Conservation (phyloP, 2,888 invertebrate species). For the Slavum lentiscoides region DNA sequence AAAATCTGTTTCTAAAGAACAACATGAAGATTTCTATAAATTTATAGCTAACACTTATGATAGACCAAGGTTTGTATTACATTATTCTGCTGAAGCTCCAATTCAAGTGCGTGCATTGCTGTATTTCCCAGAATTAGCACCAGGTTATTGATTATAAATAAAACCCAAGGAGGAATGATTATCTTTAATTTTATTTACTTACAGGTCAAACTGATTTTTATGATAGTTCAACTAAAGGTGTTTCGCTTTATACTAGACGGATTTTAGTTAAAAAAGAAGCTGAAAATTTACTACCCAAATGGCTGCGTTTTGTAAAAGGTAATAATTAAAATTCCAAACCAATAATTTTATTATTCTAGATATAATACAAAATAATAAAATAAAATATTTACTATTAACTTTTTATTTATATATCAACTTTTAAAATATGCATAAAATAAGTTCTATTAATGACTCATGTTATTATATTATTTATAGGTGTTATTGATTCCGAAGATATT, state of each 20-base stretch:
- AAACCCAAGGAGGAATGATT: background rate
- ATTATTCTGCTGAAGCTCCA: slow-evolving; percentile 92
- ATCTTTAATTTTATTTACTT: slow-evolving; percentile 18
- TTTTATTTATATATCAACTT: too few species aligned
- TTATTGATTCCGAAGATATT: slow-evolving; percentile 98
- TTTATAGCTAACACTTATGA: slow-evolving; percentile 86
- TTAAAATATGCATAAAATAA: too few species aligned
- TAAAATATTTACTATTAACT: too few species aligned
- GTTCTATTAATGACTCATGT: background rate
- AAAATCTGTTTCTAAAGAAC: slow-evolving; percentile 79
- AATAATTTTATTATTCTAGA: slow-evolving; percentile 6
- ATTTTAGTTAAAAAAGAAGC: slow-evolving; percentile 90
- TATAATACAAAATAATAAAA: too few species aligned
- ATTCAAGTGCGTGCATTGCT: slow-evolving; percentile 86
- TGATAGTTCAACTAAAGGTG: slow-evolving; percentile 62
- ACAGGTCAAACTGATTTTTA: slow-evolving; percentile 43
- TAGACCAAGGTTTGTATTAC: slow-evolving; percentile 83
- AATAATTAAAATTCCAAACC: slow-evolving; percentile 38
- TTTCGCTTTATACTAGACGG: slow-evolving; percentile 88
- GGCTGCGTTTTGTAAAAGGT: slow-evolving; percentile 94
- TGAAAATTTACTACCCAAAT: slow-evolving; percentile 88
- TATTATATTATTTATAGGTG: slow-evolving; percentile 64
- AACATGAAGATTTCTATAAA: slow-evolving; percentile 91
- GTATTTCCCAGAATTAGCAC: slow-evolving; percentile 92
- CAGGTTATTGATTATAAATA: slow-evolving; percentile 60